Evolutionary conservation across 2,113 vertebrate species (phyloP).

Genomic region (Antigone vipio): DNA sequence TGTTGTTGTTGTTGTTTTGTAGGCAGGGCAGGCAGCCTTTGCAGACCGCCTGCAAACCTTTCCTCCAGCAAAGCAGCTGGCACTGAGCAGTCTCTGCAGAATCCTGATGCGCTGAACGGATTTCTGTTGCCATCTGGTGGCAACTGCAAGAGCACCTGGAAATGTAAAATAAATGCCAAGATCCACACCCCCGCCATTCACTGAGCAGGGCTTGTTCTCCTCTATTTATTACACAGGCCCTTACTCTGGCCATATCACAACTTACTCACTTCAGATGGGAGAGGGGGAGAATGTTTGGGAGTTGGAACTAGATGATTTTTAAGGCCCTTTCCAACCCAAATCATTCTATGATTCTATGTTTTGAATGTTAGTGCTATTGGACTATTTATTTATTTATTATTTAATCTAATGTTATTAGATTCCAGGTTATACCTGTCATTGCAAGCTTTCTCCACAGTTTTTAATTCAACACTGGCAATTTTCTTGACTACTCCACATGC

Average conservation of each 20-base stretch:
- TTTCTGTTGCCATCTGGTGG: constrained; percentile 62
- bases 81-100: background rate
- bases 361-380: background rate
- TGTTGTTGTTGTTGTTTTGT: too few species aligned
- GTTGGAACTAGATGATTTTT: too few species aligned
- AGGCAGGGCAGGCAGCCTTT: background rate
- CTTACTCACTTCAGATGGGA: background rate
- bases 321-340: too few species aligned
- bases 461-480: background rate
- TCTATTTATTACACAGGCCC: background rate
- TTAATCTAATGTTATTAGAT: background rate
- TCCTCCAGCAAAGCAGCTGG: background rate
- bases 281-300: background rate
- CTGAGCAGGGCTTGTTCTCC: background rate
- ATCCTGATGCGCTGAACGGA: background rate
- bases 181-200: background rate
- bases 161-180: background rate
- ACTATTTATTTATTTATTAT: background rate
- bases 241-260: background rate
- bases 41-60: background rate
- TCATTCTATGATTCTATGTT: too few species aligned
- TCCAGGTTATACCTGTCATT: background rate
- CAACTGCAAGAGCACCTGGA: background rate
- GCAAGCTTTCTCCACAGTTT: background rate
- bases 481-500: rapidly evolving